These are phyloP conservation scores for Drosophila parabipectinata DNA, from an alignment of 1,140 invertebrate genomes.

Conservation along the genomic window DNA sequence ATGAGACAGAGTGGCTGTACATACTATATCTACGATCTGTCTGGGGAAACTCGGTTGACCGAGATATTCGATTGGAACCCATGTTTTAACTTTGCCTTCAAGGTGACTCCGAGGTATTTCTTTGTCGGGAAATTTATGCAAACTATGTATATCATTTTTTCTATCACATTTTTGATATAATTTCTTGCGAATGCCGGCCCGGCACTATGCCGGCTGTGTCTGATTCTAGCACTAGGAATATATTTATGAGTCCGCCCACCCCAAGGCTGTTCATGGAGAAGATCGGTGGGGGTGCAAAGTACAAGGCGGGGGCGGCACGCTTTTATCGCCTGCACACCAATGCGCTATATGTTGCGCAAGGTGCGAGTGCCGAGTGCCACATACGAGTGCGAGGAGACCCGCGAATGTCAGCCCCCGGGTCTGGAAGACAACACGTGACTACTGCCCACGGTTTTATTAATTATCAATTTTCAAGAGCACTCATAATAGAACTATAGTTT, in stretches of 20 bases:
- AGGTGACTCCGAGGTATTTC: slow-evolving; percentile 41
- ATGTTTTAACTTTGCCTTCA: slow-evolving; percentile 7
- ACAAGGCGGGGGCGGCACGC: slow-evolving; percentile 62
- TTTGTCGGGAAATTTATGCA: slow-evolving; percentile 22
- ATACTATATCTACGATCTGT: background rate
- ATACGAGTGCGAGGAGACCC: slow-evolving; percentile 43
- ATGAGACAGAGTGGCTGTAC: background rate
- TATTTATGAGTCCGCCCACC: slow-evolving; percentile 54
- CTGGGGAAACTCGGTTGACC: background rate
- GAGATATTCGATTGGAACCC: background rate
- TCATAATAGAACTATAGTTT: slow-evolving; percentile 28
- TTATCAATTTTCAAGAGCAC: slow-evolving; percentile 73
- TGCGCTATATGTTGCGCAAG: slow-evolving; percentile 48
- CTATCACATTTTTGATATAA: slow-evolving; percentile 49
- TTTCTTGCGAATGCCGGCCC: slow-evolving; percentile 44
- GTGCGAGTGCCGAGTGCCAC: slow-evolving; percentile 28
- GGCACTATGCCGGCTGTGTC: slow-evolving; percentile 30
- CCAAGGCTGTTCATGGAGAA: slow-evolving; percentile 28
- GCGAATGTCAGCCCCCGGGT: slow-evolving; percentile 43
- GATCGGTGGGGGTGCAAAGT: slow-evolving; percentile 28
- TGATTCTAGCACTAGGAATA: slow-evolving; percentile 25
- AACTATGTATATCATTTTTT: slow-evolving; percentile 1
- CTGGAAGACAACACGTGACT: slow-evolving; percentile 60
- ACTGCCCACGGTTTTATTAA: slow-evolving; percentile 55
- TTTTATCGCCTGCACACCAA: slow-evolving; percentile 43